Conservation (phyloP, 2,113 vertebrate genomes). For the Erpornis zantholeuca region DNA sequence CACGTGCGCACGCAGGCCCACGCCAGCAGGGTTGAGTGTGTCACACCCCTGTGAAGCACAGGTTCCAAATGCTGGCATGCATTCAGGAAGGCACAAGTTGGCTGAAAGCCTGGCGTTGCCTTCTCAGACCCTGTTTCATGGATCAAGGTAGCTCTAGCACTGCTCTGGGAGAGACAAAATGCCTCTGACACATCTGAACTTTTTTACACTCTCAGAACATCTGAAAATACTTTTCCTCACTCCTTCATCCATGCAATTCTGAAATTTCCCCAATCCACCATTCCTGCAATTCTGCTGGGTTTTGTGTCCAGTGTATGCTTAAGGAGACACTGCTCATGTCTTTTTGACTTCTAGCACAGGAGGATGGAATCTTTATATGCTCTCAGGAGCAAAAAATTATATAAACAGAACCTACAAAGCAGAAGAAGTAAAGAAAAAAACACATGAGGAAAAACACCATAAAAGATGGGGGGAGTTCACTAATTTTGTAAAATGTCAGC, state of each 20-base stretch:
- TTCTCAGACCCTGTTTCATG: background rate
- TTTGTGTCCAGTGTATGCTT: background rate
- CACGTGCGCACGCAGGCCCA: fast-evolving
- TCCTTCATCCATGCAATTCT: background rate
- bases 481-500: background rate
- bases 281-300: background rate
- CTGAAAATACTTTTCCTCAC: background rate
- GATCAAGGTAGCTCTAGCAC: background rate
- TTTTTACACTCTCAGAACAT: background rate
- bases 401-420: background rate
- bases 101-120: background rate
- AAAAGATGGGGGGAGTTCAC: background rate
- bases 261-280: background rate
- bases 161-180: background rate
- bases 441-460: background rate
- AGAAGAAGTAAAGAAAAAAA: background rate
- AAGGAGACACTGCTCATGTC: background rate
- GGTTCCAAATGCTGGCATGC: background rate
- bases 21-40: fast-evolving
- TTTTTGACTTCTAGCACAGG: background rate
- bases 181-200: background rate
- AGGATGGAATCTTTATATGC: background rate
- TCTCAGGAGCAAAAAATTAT: background rate
- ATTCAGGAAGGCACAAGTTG: background rate
- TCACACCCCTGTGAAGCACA: fast-evolving